Percentiles rank a stretch among this genome's conserved stretches.
These are phyloP conservation scores for Fregetta grallaria DNA, from an alignment of 2,113 vertebrate species.

Conservation along the genomic window DNA sequence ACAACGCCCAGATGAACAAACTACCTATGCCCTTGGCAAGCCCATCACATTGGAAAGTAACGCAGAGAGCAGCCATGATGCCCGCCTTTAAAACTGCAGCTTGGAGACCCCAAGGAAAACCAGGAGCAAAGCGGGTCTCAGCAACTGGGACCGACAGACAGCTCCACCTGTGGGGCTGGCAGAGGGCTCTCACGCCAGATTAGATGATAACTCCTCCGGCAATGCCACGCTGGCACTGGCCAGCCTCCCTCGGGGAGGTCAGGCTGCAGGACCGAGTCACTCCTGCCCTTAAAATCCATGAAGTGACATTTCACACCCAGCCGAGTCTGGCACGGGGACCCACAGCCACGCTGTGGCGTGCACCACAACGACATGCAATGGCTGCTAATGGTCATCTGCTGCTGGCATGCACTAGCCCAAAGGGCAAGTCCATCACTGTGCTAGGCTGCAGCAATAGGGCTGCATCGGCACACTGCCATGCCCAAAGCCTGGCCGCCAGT, in stretches of 20 bases:
- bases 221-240: neutral
- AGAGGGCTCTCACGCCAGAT: neutral
- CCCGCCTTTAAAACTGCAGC: neutral
- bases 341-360: fast-evolving
- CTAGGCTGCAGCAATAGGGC: neutral
- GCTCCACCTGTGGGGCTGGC: neutral
- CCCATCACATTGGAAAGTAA: neutral
- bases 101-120: neutral
- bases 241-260: fast-evolving
- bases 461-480: fast-evolving
- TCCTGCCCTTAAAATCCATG: neutral
- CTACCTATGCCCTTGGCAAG: neutral
- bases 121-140: neutral
- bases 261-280: neutral
- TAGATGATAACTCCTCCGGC: neutral
- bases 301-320: neutral
- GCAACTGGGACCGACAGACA: neutral
- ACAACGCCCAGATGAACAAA: neutral
- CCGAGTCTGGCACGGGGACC: fast-evolving
- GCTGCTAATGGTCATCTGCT: neutral
- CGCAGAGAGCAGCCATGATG: neutral
- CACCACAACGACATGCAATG: neutral
- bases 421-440: neutral
- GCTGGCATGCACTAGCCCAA: neutral
- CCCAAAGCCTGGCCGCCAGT: neutral